Evolutionary conservation across 2,797 vertebrate species (phyloP), one percentile per base, ranked within the genome.

Genomic region (Austrolebias charrua): DNA sequence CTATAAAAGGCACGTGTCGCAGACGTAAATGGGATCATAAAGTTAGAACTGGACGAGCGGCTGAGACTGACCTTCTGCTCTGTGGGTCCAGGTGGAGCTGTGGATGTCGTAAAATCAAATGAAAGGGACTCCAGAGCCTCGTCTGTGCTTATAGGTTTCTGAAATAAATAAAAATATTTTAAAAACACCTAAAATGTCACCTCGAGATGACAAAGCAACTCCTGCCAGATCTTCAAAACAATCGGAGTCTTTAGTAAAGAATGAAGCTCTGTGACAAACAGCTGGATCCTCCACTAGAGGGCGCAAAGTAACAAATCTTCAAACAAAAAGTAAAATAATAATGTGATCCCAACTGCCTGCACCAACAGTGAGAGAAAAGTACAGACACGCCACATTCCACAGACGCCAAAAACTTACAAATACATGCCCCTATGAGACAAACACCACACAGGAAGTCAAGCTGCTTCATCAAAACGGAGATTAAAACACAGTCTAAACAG

Each of bases 91-190:
- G 78, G 33, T 12, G 80, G 75, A 55, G 13, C 60, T n/a, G 81
- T 20, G 16, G 86, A 72, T 4, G 60, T 66, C 31, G 38, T 69
- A 70, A 94, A 93, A 28, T 88, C 91, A 12, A 19, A 5, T 2
- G 88, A 88, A 4, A 93, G 91, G 3, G 83, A 77, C 1, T 90
- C 87, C 83, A 93, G 58, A 11, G 92, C 92, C 0, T 92, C 86
- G 0, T 90, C 86, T 31, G 85, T 80, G 71, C 84, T 92, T 62
- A 92, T 12, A 13, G 90, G 91, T 78, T 92, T 90, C 89, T 87
- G 74, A 52, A 20, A 68, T 19, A 24, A 24, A 24, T 24, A 63
- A 48, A 66, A 66, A n/a, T n/a, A n/a, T n/a, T n/a, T n/a, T n/a
- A 61, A 40, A 63, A 6, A 11, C 9, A 60, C 12, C 0, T 2